Conservation (phyloP, 2,888 invertebrate species). For the Microplitis manilae region DNA sequence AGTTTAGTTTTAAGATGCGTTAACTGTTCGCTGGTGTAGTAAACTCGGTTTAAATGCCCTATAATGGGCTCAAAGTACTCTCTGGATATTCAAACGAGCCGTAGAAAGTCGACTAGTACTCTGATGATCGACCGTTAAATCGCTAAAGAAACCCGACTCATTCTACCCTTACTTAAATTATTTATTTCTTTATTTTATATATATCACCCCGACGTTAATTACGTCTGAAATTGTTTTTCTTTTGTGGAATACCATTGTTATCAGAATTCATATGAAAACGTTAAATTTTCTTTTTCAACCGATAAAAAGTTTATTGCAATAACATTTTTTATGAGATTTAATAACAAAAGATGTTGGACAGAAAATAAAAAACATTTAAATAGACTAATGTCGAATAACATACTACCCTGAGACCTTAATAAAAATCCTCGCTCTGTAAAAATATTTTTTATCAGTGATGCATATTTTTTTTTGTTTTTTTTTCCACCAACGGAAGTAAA, state of each 20-base stretch:
- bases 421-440: background rate
- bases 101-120: constrained; percentile 49
- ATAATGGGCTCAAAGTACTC: constrained; percentile 39
- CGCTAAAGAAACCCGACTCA: constrained; percentile 14
- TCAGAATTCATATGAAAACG: no score
- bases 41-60: constrained; percentile 41
- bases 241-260: no score
- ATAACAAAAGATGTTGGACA: background rate
- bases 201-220: no score
- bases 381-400: background rate
- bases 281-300: no score
- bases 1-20: constrained; percentile 31
- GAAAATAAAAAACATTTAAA: background rate
- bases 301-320: background rate
- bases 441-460: background rate
- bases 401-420: background rate
- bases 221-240: no score
- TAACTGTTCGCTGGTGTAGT: constrained; percentile 35
- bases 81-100: constrained; percentile 47
- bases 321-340: no score
- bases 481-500: background rate
- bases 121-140: constrained; percentile 55
- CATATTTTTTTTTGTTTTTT: background rate
- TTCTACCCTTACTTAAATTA: background rate
- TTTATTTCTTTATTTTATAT: background rate